Base-by-base conservation (phyloP, 92 coral and sea anemone genomes). In the Meandrina meandrites region DNA sequence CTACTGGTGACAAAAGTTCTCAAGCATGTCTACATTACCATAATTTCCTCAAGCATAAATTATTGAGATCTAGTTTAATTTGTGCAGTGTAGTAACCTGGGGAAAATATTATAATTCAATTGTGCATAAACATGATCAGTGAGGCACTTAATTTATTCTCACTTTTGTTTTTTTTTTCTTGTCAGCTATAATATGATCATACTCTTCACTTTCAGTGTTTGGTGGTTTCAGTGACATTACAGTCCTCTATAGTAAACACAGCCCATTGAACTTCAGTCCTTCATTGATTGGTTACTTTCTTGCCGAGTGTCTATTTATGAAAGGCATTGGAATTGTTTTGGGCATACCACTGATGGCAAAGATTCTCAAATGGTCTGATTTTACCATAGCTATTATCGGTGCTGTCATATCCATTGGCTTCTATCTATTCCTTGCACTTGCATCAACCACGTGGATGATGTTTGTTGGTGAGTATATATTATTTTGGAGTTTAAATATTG, bases 191-290 rank as follows among this genome's bases (percentile, higher is more conserved):
- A n/a, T 40, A 40, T 40, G 45, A 2, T 40, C 2, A 40, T 28
- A 22, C 71, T 56, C 21, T 47, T 57, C 68, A 81, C 27, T 84
- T 91, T 71, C 90, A 97, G 99, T 91, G 75, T 97, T 97, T 90
- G 88, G 92, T 83, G 99, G 98, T 35, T 89, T 88, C 80, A 92
- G 91, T 89, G 99, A 95, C 80, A 92, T 94, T 67, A 80, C 92
- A 8, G 80, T 94, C 35, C 85, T 96, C 8, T 95, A 95, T 84
- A 86, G 94, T 84, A 83, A 90, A 66, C 87, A 89, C 74, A 86
- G 93, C 51, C 99, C 99, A 73, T 85, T 92, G 60, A 88, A 88
- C 81, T 93, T 97, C 85, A 81, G 89, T 10, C 91, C 99, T 6
- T 76, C 94, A 28, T 67, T 86, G 82, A 84, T 97, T 86, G 99